Base-by-base conservation (phyloP, 2,888 invertebrate genomes). In the Acleris laterana region DNA sequence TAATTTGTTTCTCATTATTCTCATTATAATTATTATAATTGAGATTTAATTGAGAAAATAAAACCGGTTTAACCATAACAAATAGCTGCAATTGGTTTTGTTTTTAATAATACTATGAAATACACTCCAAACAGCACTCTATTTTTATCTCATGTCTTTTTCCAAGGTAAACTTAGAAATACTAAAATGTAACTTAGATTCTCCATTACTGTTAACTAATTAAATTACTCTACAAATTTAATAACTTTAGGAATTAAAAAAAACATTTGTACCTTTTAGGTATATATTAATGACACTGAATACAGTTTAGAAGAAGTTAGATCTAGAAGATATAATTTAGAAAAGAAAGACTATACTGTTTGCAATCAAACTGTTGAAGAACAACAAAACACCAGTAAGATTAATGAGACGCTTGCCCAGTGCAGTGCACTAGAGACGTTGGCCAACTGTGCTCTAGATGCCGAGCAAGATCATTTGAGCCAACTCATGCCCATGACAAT, bases 231-330 rank as follows among this genome's bases (percentile, higher is more conserved):
- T 5, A 25, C 0, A 25, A 25, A 25, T 25, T 25, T 25, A 25
- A 9, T 32, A 32, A 32, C 4, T 38, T 9, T 44, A 1, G 32
- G n/a, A 20, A 52, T 22, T 38, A 42, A 22, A 44, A 16, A 17
- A 5, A 22, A 51, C 17, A 9, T 17, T 38, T 62, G 1, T 48
- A 16, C 46, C 22, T 22, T 80, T 44, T 71, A 93, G 93, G 93
- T 93, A 52, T 93, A 93, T 80, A 85, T 89, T 69, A 85, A 85
- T 74, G 94, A 94, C 70, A 93, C 93, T 71, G 97, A 97, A 90
- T 95, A 94, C 85, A 96, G 96, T 81, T 94, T 96, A 89, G 97
- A 97, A 90, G 96, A 97, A 91, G 93, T 97, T 72, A 93, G 95
- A 77, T 95, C 95, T 68, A 89, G 93, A 74, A 93, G 93, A 79